These are phyloP conservation scores for Takifugu flavidus DNA, from an alignment of 2,113 vertebrate species.

Conservation along the genomic window DNA sequence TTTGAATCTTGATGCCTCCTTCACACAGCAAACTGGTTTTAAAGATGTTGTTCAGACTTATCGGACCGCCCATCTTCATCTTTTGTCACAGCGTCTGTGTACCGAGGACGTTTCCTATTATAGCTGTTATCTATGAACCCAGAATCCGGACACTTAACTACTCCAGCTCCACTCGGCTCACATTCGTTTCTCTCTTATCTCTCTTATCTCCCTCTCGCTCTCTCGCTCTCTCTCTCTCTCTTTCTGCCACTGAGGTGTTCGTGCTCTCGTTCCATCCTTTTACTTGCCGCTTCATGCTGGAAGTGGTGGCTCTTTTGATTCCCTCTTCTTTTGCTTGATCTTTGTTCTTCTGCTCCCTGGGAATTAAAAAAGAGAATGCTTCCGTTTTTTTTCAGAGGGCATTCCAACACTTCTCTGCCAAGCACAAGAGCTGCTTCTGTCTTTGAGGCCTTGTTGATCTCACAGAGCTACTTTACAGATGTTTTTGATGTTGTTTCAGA, in stretches of 20 bases:
- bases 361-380: constrained; percentile 31
- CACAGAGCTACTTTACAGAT: constrained; percentile 27
- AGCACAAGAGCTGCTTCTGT: constrained; percentile 32
- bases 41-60: constrained; percentile 20
- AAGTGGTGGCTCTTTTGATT: constrained; percentile 28
- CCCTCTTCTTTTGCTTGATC: constrained; percentile 14
- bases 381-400: constrained; percentile 43
- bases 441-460: constrained; percentile 45
- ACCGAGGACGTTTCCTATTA: constrained; percentile 44
- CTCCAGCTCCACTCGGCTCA: constrained; percentile 25
- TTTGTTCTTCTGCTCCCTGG: constrained; percentile 47
- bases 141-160: constrained; percentile 55
- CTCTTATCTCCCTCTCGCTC: background rate
- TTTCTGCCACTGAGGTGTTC: constrained; percentile 44
- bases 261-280: constrained; percentile 38
- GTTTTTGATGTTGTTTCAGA: constrained; percentile 13
- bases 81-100: constrained; percentile 32
- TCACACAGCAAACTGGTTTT: constrained; percentile 17
- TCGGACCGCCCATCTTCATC: constrained; percentile 24
- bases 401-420: constrained; percentile 32
- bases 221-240: no score
- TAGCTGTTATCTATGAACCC: constrained; percentile 47
- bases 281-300: constrained; percentile 41
- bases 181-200: constrained; percentile 31
- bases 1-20: background rate